Evolutionary conservation across 2,888 invertebrate genomes (phyloP), one percentile per base, ranked within the genome.

Genomic region (Napeogenes sylphis): DNA sequence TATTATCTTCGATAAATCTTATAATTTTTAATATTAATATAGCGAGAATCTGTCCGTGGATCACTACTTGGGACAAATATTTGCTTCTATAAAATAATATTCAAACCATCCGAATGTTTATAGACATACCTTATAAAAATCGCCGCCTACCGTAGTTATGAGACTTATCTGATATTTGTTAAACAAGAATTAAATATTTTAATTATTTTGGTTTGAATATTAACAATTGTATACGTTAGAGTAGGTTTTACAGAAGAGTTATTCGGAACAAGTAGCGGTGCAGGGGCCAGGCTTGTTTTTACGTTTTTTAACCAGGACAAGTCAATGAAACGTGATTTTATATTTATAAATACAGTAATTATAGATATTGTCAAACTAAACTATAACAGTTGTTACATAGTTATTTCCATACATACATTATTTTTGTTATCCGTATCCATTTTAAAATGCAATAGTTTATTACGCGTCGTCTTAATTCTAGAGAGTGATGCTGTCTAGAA

Each of bases 371-470:
- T 82, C 82, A 79, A 82, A 84, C 83, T 68, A 80, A 83, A 83
- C 82, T 83, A 83, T 87, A 83, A 81, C 82, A 84, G 74, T 84
- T 90, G 88, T 90, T 89, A 86, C 83, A 87, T 87, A 88, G 84
- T 85, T 70, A 80, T 83, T 85, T 84, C 82, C 85, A 89, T 86
- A 90, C 87, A 90, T 81, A 84, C 80, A 80, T 77, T 83, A 82
- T 87, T 90, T 90, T 88, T 90, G 85, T 89, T 87, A 79, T 73
- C 82, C 90, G 85, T 87, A 77, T 76, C 89, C 91, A 90, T 89
- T 83, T 79, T 82, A 91, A 90, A 91, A 87, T 87, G 90, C 91
- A 91, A 91, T 91, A 91, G 91, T 81, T 73, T 78, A 75, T 75
- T 73, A 68, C 72, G 77, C 73, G 72, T 61, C 65, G 71, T 70